Conservation (phyloP, 2,888 invertebrate species). For the Galeopsomyia nigrocyanea region DNA sequence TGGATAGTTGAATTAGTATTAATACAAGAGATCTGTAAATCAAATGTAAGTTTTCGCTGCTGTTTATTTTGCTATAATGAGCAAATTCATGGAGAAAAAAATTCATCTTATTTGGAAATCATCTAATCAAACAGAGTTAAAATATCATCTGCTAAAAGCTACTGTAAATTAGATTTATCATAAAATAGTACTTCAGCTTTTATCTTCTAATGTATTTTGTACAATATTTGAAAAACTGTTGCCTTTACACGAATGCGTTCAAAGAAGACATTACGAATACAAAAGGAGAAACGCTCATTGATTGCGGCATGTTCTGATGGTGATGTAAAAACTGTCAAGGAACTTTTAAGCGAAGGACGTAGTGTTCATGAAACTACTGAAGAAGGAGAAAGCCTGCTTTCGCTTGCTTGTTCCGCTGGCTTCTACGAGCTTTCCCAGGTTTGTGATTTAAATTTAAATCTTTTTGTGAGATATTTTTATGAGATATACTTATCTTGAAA, state of each 20-base stretch:
- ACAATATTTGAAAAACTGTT: constrained; percentile 96
- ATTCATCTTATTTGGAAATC: no score
- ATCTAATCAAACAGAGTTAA: constrained; percentile 40
- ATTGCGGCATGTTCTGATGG: constrained; percentile 96
- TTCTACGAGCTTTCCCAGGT: constrained; percentile 98
- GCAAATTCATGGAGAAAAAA: no score
- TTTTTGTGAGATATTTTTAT: no score
- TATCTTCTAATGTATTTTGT: constrained; percentile 91
- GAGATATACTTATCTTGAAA: no score
- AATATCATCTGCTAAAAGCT: no score
- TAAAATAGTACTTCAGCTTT: constrained; percentile 78
- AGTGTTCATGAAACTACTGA: constrained; percentile 97
- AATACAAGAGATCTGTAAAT: no score
- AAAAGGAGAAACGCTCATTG: constrained; percentile 79
- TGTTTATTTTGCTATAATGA: no score
- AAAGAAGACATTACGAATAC: constrained; percentile 81
- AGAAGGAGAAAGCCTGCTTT: constrained; percentile 96
- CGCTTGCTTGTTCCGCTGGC: constrained; percentile 96
- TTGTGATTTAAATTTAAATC: constrained; percentile 50
- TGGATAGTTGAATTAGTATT: no score
- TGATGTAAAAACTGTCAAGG: constrained; percentile 92
- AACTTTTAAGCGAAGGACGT: constrained; percentile 92
- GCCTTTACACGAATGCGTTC: constrained; percentile 96
- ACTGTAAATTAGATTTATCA: no score
- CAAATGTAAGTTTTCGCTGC: no score